These are phyloP conservation scores for Dysmachus trigonus DNA, from an alignment of 2,888 invertebrate species.

Conservation along the genomic window DNA sequence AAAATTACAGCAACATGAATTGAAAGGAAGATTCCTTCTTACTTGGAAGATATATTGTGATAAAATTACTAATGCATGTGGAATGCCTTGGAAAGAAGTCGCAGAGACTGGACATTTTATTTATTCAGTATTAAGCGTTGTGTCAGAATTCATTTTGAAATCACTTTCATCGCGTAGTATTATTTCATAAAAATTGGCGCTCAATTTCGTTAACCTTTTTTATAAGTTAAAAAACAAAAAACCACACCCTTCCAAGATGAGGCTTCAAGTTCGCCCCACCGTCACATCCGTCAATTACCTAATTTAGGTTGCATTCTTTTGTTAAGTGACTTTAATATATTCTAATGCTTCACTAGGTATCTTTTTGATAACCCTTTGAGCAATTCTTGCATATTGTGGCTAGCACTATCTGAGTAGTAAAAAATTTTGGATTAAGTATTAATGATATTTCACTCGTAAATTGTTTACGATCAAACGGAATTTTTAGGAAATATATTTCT, in stretches of 20 bases:
- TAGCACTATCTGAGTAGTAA: not conserved
- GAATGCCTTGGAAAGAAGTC: not conserved
- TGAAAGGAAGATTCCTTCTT: not conserved
- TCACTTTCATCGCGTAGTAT: not conserved
- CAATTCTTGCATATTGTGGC: not conserved
- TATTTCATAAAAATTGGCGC: not conserved
- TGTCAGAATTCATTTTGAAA: not conserved
- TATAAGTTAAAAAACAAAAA: not conserved
- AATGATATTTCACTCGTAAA: not conserved
- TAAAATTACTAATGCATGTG: not conserved
- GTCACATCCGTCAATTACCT: not conserved
- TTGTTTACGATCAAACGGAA: not conserved
- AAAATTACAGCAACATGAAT: not conserved
- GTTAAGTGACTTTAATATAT: not conserved
- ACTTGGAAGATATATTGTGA: not conserved
- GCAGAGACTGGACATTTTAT: not conserved
- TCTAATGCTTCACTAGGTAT: not conserved
- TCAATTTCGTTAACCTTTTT: not conserved
- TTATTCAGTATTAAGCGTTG: not conserved
- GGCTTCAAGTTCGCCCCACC: not conserved
- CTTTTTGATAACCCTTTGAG: not conserved
- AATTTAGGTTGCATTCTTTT: not conserved
- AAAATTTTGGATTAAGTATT: not conserved
- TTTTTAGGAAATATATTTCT: not conserved
- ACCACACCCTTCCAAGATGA: not conserved